Conservation (phyloP, 2,113 vertebrate species). For the Pollimyrus isidori region DNA sequence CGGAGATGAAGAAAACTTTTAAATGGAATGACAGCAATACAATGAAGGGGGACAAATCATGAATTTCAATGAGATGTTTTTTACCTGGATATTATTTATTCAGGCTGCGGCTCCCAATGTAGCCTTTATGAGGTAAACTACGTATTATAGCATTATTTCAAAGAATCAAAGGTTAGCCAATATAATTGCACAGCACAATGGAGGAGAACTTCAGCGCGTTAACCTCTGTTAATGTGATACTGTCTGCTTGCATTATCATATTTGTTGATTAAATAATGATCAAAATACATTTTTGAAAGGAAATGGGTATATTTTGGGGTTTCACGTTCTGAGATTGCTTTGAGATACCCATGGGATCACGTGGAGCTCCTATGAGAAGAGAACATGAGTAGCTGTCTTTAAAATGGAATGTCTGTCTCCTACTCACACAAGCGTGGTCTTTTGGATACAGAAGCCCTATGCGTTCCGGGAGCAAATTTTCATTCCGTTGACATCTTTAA, state of each 20-base stretch:
- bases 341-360: neutral
- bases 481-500: neutral
- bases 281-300: slow-evolving; percentile 20
- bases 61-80: slow-evolving; percentile 47
- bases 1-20: slow-evolving; percentile 42
- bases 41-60: slow-evolving; percentile 43
- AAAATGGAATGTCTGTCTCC: neutral
- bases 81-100: slow-evolving; percentile 48
- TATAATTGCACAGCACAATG: slow-evolving; percentile 28
- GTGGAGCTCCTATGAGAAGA: neutral
- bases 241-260: slow-evolving; percentile 25
- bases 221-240: slow-evolving; percentile 21
- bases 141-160: slow-evolving; percentile 17
- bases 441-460: neutral
- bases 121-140: slow-evolving; percentile 36
- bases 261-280: slow-evolving; percentile 27
- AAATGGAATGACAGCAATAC: slow-evolving; percentile 44
- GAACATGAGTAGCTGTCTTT: neutral
- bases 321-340: neutral
- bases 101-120: slow-evolving; percentile 36
- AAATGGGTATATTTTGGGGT: neutral
- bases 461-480: neutral
- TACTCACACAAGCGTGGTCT: neutral
- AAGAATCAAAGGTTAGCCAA: slow-evolving; percentile 25
- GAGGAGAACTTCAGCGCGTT: slow-evolving; percentile 9